Conservation (phyloP, 2,797 vertebrate genomes). For the Macrochelys suwanniensis region DNA sequence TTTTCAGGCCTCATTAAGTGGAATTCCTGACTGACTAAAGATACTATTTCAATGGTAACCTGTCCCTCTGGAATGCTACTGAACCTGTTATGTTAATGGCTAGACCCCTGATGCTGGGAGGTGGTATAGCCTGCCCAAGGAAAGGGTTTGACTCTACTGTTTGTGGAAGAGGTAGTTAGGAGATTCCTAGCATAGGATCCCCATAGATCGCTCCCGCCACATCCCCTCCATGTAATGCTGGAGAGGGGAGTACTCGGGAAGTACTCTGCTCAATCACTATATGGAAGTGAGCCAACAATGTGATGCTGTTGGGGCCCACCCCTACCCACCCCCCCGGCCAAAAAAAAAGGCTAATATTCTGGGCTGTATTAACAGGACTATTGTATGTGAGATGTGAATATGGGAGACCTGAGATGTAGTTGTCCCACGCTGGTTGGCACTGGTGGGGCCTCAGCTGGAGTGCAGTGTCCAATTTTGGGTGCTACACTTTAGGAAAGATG, state of each 20-base stretch:
- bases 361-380: background rate
- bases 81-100: background rate
- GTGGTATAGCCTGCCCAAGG: background rate
- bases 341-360: background rate
- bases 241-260: background rate
- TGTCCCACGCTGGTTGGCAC: background rate
- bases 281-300: background rate
- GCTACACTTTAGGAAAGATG: background rate
- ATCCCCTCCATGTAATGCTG: background rate
- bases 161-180: background rate
- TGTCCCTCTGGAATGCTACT: accelerated
- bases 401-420: background rate
- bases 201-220: background rate
- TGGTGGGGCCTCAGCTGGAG: background rate
- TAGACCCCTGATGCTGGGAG: background rate
- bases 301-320: background rate
- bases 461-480: background rate
- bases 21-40: background rate
- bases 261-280: background rate
- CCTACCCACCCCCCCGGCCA: no score
- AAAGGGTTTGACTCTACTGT: background rate
- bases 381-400: background rate
- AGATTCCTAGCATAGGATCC: background rate
- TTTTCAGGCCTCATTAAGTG: no score
- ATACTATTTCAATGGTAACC: accelerated